Evolutionary conservation across 1,140 invertebrate species (phyloP).

Genomic region (Drosophila punjabiensis): DNA sequence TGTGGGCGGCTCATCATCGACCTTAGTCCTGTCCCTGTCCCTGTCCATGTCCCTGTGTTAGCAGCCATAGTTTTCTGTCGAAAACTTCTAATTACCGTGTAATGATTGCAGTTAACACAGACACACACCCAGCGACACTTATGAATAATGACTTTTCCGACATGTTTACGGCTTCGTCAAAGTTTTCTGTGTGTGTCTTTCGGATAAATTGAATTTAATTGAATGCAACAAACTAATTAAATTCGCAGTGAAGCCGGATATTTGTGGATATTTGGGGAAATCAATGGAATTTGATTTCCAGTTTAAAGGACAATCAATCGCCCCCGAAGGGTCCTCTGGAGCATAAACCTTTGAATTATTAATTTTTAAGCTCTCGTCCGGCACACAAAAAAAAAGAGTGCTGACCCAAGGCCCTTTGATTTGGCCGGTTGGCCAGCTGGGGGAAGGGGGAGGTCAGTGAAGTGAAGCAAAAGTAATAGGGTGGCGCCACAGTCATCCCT

Average conservation of each 20-base stretch:
- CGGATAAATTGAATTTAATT: constrained; percentile 69
- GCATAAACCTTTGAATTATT: constrained; percentile 79
- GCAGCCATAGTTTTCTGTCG: constrained; percentile 51
- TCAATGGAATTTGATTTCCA: constrained; percentile 62
- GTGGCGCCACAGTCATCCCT: constrained; percentile 28
- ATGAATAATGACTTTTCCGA: constrained; percentile 70
- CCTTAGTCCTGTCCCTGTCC: neutral
- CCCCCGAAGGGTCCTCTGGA: constrained; percentile 28
- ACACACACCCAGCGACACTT: constrained; percentile 18
- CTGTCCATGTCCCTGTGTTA: constrained; percentile 1
- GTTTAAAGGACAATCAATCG: constrained; percentile 38
- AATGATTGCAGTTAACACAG: constrained; percentile 68
- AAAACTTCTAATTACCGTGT: constrained; percentile 77
- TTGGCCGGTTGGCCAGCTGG: constrained; percentile 44
- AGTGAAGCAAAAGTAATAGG: constrained; percentile 72
- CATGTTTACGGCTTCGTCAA: constrained; percentile 40
- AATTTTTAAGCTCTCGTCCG: constrained; percentile 71
- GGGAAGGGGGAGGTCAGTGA: constrained; percentile 52
- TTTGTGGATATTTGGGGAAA: constrained; percentile 19
- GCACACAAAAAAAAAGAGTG: constrained; percentile 35
- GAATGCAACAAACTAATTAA: constrained; percentile 56
- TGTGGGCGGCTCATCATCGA: constrained; percentile 1
- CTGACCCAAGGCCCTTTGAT: constrained; percentile 62
- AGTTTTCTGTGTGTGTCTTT: constrained; percentile 46
- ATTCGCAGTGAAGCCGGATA: constrained; percentile 23